These are phyloP conservation scores for Xenentodon cancila DNA, from an alignment of 2,797 vertebrate species.

Conservation along the genomic window DNA sequence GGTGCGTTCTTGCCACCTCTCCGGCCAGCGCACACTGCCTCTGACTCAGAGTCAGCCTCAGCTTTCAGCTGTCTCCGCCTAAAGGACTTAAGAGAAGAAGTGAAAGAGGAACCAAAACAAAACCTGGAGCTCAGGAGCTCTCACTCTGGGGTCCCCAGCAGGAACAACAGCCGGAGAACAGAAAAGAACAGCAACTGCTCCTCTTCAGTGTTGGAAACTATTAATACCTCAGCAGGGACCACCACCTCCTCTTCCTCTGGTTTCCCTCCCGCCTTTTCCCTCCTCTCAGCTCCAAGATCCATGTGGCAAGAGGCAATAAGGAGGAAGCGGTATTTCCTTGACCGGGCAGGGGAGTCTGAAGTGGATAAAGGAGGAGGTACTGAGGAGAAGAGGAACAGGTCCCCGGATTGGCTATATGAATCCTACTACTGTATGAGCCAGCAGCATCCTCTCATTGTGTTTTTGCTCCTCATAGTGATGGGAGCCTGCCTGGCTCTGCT, in stretches of 20 bases:
- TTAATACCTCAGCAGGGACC: constrained; percentile 57
- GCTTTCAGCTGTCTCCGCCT: constrained; percentile 68
- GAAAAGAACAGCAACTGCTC: constrained; percentile 54
- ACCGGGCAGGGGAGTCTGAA: constrained; percentile 61
- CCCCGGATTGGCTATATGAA: constrained; percentile 92
- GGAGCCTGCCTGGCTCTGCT: constrained; percentile 95
- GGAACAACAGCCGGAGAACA: constrained; percentile 59
- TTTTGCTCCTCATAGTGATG: constrained; percentile 97
- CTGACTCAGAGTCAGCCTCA: constrained; percentile 69
- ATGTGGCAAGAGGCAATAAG: constrained; percentile 89
- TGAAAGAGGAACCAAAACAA: constrained; percentile 52
- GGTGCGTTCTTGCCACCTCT: constrained; percentile 73
- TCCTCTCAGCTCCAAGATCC: constrained; percentile 73
- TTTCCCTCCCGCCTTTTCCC: constrained; percentile 58
- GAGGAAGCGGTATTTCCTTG: constrained; percentile 76
- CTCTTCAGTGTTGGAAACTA: constrained; percentile 69
- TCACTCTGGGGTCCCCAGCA: constrained; percentile 56
- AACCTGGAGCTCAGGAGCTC: constrained; percentile 62
- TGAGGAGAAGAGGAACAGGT: constrained; percentile 72
- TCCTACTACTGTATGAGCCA: constrained; percentile 98
- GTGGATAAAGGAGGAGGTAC: constrained; percentile 59
- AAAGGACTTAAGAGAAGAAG: constrained; percentile 72
- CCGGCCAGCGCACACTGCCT: constrained; percentile 63
- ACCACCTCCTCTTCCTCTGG: constrained; percentile 45
- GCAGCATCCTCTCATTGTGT: constrained; percentile 98